phyloP scores from a whole-genome alignment of 1,140 invertebrate species.

The Kradibia gibbosae region DNA sequence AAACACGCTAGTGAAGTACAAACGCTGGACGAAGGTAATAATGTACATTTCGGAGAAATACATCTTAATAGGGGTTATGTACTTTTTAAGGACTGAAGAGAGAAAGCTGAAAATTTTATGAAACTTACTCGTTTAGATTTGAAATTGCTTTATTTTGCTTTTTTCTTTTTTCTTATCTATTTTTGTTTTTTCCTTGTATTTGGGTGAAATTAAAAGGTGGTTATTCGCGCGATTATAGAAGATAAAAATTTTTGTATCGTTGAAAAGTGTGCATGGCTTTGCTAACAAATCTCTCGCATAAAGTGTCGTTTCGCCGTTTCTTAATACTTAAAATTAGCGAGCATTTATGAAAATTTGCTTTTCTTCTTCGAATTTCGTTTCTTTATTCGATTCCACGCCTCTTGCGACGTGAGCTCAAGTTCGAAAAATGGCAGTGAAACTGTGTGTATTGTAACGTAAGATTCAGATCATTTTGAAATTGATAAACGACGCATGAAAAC shows the following conservation, averaged over 20 bases:
- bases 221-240: conserved; percentile 7
- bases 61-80: neutral
- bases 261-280: conserved; percentile 25
- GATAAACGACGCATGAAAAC: neutral
- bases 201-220: conserved; percentile 1
- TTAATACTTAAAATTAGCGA: conserved; percentile 29
- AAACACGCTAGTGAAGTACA: conserved; percentile 35
- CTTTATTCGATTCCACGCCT: conserved; percentile 56
- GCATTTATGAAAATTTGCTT: conserved; percentile 56
- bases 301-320: conserved; percentile 36
- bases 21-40: conserved; percentile 32
- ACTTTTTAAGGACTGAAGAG: conserved; percentile 7
- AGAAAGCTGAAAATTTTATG: conserved; percentile 22
- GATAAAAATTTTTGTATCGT: conserved; percentile 11
- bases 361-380: conserved; percentile 9
- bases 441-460: neutral
- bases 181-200: neutral
- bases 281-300: conserved; percentile 28
- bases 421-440: neutral
- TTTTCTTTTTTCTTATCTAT: neutral
- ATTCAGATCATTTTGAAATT: conserved; percentile 20
- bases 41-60: conserved; percentile 25
- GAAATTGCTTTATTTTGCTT: neutral
- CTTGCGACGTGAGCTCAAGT: conserved; percentile 7
- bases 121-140: neutral